These are phyloP conservation scores for Maccullochella peelii DNA, from an alignment of 2,113 vertebrate species.

Conservation along the genomic window DNA sequence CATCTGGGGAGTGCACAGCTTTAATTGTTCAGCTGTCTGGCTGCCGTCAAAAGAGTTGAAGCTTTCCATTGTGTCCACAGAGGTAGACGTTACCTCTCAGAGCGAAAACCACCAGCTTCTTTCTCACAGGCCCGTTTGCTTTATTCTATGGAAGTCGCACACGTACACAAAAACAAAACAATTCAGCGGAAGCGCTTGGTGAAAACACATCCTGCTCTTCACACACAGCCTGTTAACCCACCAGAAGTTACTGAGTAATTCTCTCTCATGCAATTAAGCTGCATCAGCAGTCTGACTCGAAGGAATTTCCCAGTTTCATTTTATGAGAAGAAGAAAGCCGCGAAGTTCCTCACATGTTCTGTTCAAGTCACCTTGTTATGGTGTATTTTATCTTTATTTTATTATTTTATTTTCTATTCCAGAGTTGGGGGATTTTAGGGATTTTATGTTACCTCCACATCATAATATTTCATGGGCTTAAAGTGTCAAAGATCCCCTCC, in stretches of 20 bases:
- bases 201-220: constrained; percentile 63
- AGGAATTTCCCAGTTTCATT: constrained; percentile 74
- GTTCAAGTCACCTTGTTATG: background rate
- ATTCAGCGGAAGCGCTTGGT: constrained; percentile 54
- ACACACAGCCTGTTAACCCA: constrained; percentile 9
- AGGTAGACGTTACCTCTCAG: constrained; percentile 2
- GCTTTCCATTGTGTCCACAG: constrained; percentile 43
- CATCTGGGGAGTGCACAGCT: constrained; percentile 33
- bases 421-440: no score
- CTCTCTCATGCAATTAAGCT: constrained; percentile 30
- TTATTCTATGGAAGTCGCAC: constrained; percentile 63
- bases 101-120: constrained; percentile 28
- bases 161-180: constrained; percentile 37
- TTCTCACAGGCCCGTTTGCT: constrained; percentile 17
- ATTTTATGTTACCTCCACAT: background rate
- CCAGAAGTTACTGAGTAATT: constrained; percentile 27
- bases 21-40: constrained; percentile 49
- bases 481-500: background rate
- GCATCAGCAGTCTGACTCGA: constrained; percentile 44
- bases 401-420: background rate
- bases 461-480: background rate
- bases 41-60: constrained; percentile 31
- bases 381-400: constrained; percentile 3
- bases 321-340: constrained; percentile 58
- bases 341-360: constrained; percentile 26